These are phyloP conservation scores for Grallaria varia DNA, from an alignment of 2,113 vertebrate species.

Conservation along the genomic window DNA sequence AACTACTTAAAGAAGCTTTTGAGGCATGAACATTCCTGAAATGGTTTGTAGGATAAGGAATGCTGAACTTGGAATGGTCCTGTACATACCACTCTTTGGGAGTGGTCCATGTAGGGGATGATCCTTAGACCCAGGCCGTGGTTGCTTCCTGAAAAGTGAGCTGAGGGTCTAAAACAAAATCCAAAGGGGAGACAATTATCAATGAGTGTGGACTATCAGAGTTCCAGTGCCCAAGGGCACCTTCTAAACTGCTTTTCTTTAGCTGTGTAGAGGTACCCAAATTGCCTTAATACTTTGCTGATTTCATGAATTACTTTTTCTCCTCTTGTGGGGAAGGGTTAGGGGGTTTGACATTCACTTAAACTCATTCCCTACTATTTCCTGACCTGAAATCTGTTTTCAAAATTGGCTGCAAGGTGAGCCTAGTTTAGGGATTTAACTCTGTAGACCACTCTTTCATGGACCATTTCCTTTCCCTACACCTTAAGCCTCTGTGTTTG, in stretches of 20 bases:
- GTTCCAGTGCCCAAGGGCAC: not conserved
- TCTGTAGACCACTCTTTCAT: constrained; percentile 39
- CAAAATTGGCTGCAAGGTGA: constrained; percentile 7
- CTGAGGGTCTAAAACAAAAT: not conserved
- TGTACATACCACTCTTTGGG: not conserved
- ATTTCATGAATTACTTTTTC: constrained; percentile 4
- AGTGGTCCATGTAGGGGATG: not conserved
- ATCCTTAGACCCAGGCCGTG: not conserved
- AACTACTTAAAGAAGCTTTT: not conserved
- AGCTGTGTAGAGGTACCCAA: not conserved
- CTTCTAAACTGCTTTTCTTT: not conserved
- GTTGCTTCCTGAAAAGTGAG: not conserved
- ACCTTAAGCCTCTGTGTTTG: constrained; percentile 24
- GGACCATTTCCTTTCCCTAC: constrained; percentile 42
- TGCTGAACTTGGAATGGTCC: not conserved
- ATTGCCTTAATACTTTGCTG: not conserved
- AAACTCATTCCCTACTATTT: constrained; percentile 35
- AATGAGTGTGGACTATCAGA: not conserved
- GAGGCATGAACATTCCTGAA: not conserved
- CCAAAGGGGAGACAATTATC: not conserved
- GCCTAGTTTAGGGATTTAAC: constrained; percentile 41
- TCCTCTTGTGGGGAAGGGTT: constrained; percentile 1
- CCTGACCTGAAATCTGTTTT: constrained; percentile 51
- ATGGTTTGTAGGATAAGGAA: not conserved
- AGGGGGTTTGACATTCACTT: not conserved